A percentile compares a stretch with the other conserved stretches of the same genome.
These are phyloP conservation scores for Cryptocheilus praepositus DNA, from an alignment of 2,888 invertebrate species.

Conservation along the genomic window DNA sequence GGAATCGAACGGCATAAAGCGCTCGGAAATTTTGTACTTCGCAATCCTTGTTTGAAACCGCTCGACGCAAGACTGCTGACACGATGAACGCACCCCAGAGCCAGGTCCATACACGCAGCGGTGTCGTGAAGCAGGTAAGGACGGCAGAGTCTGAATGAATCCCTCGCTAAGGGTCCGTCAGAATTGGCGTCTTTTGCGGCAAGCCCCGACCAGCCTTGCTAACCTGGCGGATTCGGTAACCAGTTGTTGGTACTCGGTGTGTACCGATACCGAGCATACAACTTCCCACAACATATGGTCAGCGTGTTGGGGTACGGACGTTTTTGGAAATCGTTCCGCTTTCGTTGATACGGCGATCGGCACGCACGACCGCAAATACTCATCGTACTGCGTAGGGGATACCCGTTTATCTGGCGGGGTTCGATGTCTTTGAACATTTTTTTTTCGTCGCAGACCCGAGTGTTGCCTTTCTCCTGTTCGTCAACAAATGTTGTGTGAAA, in stretches of 20 bases:
- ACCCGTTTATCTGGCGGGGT: no score
- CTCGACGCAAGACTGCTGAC: slow-evolving; percentile 3
- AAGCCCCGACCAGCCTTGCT: slow-evolving; percentile 9
- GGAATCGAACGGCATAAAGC: not conserved
- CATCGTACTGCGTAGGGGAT: no score
- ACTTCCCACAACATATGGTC: slow-evolving; percentile 49
- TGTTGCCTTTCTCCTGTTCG: slow-evolving; percentile 8
- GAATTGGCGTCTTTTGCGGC: no score
- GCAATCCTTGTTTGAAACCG: slow-evolving; percentile 7
- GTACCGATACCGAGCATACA: slow-evolving; percentile 24
- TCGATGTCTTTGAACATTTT: not conserved
- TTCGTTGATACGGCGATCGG: no score
- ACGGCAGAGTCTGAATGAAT: not conserved
- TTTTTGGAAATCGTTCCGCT: no score
- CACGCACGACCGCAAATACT: no score
- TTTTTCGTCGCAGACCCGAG: not conserved
- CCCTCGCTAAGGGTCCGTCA: no score
- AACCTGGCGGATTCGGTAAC: slow-evolving; percentile 34
- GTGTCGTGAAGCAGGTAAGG: slow-evolving; percentile 80
- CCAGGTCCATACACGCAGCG: slow-evolving; percentile 74
- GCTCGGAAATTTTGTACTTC: slow-evolving; percentile 27
- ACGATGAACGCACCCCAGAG: slow-evolving; percentile 70
- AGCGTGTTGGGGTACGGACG: not conserved
- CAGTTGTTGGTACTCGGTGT: slow-evolving; percentile 9
- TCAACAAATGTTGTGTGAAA: slow-evolving; percentile 38